phyloP scores from a whole-genome alignment of 2,113 vertebrate genomes.

The Conger conger region DNA sequence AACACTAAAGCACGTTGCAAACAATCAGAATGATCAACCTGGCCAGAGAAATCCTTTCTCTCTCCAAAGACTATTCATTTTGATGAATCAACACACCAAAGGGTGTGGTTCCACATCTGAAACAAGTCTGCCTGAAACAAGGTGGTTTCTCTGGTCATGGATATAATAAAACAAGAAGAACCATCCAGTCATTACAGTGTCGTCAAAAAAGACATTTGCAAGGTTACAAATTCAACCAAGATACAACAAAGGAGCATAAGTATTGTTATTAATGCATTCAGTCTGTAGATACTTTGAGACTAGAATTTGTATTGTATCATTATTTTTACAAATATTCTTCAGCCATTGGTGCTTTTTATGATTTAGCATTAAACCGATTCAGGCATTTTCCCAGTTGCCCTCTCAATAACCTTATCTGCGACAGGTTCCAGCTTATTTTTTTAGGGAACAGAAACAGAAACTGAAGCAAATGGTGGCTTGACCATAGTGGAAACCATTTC shows the following conservation, averaged over 20 bases:
- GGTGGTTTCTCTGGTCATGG: background rate
- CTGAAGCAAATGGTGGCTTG: background rate
- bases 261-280: background rate
- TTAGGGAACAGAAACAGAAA: background rate
- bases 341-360: conserved; percentile 29
- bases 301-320: too few species aligned
- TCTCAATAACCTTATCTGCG: conserved; percentile 21
- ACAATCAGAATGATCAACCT: conserved; percentile 6
- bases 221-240: background rate
- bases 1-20: background rate
- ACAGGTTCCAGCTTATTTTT: conserved; percentile 5
- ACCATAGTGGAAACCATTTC: conserved; percentile 9
- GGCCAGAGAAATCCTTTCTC: background rate
- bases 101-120: background rate
- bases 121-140: background rate
- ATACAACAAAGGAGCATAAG: background rate
- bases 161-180: background rate
- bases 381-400: conserved; percentile 16
- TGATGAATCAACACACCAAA: background rate
- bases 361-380: background rate
- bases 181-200: background rate
- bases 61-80: background rate
- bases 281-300: background rate
- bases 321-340: background rate
- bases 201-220: background rate